Evolutionary conservation across 1,140 invertebrate genomes (phyloP).

Genomic region (Bombus superbus): DNA sequence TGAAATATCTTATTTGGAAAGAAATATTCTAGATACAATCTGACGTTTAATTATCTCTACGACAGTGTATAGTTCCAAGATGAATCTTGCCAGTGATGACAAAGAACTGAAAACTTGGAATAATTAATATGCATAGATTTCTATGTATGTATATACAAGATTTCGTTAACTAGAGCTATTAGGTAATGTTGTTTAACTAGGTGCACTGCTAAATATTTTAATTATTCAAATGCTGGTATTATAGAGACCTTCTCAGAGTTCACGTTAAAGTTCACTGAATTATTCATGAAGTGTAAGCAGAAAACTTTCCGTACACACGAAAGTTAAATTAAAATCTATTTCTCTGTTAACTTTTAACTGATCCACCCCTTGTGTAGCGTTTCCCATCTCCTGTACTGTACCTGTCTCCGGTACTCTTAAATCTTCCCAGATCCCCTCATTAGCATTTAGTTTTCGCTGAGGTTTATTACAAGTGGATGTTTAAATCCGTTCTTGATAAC

Average conservation of each 20-base stretch:
- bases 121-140: not conserved
- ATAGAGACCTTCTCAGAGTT: conserved; percentile 26
- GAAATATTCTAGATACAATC: conserved; percentile 24
- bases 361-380: not conserved
- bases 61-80: not conserved
- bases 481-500: not conserved
- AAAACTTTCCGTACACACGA: conserved; percentile 39
- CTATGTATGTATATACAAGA: not conserved
- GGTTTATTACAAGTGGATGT: not conserved
- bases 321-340: conserved; percentile 65
- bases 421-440: conserved; percentile 22
- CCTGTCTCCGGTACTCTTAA: not conserved
- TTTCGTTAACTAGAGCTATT: conserved; percentile 43
- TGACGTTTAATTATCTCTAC: not conserved
- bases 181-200: conserved; percentile 23
- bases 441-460: conserved; percentile 13
- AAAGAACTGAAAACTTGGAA: not conserved
- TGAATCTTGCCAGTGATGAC: not conserved
- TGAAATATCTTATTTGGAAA: not conserved
- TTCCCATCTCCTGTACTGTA: not conserved
- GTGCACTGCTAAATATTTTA: conserved; percentile 37
- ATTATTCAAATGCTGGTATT: conserved; percentile 46
- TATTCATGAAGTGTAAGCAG: conserved; percentile 50
- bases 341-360: conserved; percentile 35
- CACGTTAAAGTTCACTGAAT: conserved; percentile 50